These are phyloP conservation scores for Tautogolabrus adspersus DNA, from an alignment of 2,113 vertebrate genomes.

Conservation along the genomic window DNA sequence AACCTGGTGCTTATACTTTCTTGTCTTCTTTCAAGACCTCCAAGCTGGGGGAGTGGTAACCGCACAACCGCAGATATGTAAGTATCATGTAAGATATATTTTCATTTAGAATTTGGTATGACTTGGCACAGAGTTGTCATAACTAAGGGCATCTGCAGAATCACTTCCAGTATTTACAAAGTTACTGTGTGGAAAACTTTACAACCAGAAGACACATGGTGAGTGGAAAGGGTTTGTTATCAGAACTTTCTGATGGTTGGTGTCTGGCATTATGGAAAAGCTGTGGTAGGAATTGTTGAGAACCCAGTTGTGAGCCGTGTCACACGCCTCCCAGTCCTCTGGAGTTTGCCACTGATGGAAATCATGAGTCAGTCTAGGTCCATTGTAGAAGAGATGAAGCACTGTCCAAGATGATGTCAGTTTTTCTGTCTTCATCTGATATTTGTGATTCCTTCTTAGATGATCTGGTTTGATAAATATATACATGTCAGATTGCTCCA, in stretches of 20 bases:
- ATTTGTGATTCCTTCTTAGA: too few species aligned
- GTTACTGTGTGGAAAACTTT: not conserved
- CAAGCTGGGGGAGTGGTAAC: constrained; percentile 31
- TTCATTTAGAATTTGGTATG: not conserved
- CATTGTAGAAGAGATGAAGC: not conserved
- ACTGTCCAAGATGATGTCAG: not conserved
- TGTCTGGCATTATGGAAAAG: constrained; percentile 45
- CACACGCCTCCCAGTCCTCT: constrained; percentile 58
- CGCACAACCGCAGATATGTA: constrained; percentile 51
- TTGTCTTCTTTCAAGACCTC: constrained; percentile 42
- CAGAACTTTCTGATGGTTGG: constrained; percentile 19
- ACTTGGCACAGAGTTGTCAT: not conserved
- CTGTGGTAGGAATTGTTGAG: constrained; percentile 34
- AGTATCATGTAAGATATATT: constrained; percentile 36
- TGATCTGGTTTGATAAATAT: not conserved
- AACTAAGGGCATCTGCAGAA: not conserved
- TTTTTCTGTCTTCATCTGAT: not conserved
- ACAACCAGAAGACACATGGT: not conserved
- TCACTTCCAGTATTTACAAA: not conserved
- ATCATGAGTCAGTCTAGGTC: constrained; percentile 32
- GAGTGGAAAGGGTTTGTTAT: constrained; percentile 62
- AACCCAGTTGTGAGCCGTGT: constrained; percentile 39
- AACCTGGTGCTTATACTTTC: constrained; percentile 47
- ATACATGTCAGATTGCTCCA: not conserved
- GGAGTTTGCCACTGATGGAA: constrained; percentile 19